These are phyloP conservation scores for Lymantria dispar DNA, from an alignment of 2,888 invertebrate species.

Conservation along the genomic window DNA sequence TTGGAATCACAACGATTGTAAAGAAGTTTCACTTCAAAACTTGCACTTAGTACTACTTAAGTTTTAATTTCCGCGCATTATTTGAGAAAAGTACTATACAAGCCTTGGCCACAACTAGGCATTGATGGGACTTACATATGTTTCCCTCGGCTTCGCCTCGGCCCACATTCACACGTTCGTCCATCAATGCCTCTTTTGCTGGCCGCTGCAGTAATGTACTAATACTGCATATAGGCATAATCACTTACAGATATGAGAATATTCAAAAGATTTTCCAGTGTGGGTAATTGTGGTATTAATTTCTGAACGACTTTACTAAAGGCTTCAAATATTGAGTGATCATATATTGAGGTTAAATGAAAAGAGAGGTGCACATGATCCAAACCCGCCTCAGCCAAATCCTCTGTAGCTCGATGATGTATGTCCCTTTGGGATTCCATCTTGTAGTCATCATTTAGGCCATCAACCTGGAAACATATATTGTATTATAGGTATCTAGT, in stretches of 20 bases:
- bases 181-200: too few relatives aligned
- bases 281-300: slow-evolving; percentile 97
- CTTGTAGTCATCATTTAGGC: slow-evolving; percentile 98
- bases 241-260: slow-evolving; percentile 96
- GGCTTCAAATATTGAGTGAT: slow-evolving; percentile 99
- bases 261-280: slow-evolving; percentile 97
- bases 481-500: neutral
- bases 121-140: too few relatives aligned
- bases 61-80: too few relatives aligned
- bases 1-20: too few relatives aligned
- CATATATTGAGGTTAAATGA: slow-evolving; percentile 99
- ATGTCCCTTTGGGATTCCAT: slow-evolving; percentile 99
- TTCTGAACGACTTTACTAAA: slow-evolving; percentile 99
- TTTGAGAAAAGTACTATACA: too few relatives aligned
- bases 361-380: slow-evolving; percentile 96
- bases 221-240: neutral
- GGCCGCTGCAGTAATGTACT: too few relatives aligned
- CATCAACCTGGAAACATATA: slow-evolving; percentile 88
- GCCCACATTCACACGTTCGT: too few relatives aligned
- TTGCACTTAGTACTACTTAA: too few relatives aligned
- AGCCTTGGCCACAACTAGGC: too few relatives aligned
- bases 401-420: slow-evolving; percentile 97
- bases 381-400: slow-evolving; percentile 92
- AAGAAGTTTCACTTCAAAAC: too few relatives aligned
- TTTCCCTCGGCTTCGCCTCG: too few relatives aligned